Evolutionary conservation across 1,140 invertebrate genomes (phyloP).

Genomic region (Zaprionus davidi): DNA sequence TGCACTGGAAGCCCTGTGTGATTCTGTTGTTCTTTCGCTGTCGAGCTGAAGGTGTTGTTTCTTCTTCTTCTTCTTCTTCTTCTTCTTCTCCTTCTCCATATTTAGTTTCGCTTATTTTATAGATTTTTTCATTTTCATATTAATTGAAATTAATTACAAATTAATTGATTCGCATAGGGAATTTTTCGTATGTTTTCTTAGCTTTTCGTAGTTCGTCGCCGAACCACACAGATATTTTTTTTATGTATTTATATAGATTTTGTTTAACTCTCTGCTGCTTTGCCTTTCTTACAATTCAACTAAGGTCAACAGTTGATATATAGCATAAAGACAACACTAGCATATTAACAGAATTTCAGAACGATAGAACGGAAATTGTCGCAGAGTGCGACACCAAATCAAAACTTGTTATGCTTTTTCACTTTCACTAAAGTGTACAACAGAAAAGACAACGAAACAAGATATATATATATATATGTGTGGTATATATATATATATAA

Average conservation of each 20-base stretch:
- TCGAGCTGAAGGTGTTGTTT: slow-evolving; percentile 31
- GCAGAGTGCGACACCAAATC: slow-evolving; percentile 53
- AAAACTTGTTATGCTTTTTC: slow-evolving; percentile 37
- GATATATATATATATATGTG: slow-evolving; percentile 33
- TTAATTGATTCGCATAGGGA: slow-evolving; percentile 84
- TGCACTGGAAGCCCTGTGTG: slow-evolving; percentile 82
- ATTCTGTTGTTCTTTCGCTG: slow-evolving; percentile 65
- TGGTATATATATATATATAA: slow-evolving; percentile 42
- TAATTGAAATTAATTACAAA: slow-evolving; percentile 84
- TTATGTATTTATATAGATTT: slow-evolving; percentile 55
- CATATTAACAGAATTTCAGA: slow-evolving; percentile 63
- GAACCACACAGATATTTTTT: slow-evolving; percentile 24
- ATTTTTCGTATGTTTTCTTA: slow-evolving; percentile 59
- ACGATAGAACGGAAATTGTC: slow-evolving; percentile 55
- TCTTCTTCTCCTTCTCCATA: slow-evolving; percentile 31
- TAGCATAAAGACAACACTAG: slow-evolving; percentile 74
- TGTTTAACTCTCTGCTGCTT: slow-evolving; percentile 25
- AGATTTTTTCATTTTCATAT: slow-evolving; percentile 39
- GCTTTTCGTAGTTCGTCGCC: slow-evolving; percentile 27
- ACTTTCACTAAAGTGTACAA: slow-evolving; percentile 27
- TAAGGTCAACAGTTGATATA: slow-evolving; percentile 65
- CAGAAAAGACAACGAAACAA: slow-evolving; percentile 45
- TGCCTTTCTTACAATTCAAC: slow-evolving; percentile 67
- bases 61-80: slow-evolving; percentile 35
- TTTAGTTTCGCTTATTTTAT: slow-evolving; percentile 48